Base-by-base conservation (phyloP, 2,113 vertebrate species). In the Oriolus oriolus region DNA sequence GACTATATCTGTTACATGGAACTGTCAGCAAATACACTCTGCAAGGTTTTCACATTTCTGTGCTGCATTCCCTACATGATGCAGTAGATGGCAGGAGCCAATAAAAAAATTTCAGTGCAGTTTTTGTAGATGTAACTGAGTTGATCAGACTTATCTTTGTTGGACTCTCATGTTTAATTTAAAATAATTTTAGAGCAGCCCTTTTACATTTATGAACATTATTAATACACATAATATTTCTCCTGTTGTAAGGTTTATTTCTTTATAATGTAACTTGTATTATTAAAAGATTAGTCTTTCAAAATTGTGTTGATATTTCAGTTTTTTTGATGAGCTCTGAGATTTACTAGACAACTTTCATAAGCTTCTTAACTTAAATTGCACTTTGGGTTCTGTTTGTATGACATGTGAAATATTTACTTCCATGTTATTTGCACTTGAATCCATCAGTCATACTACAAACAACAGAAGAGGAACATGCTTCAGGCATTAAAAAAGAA, bases 21-120 rank as follows among this genome's bases (percentile, higher is more conserved):
- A 35, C 10, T n/a, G 18, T 31, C 60, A 68, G 69, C 39, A 87
- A 84, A 70, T 8, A 57, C 11, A 7, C 22, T 60, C 73, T 0
- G 3, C 10, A 4, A 9, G 37, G 19, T 65, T 90, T 57, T 41
- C 47, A 41, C 37, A 10, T 63, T 73, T 65, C 54, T 27, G 0
- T 31, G 45, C 37, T 93, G 96, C 74, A 76, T 94, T 96, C 60
- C 83, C 66, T 39, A 24, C 17, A 20, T 5, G 24, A 39, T 28
- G 45, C 96, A 90, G 93, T 84, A 97, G 97, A 90, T 97, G 97
- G 97, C 93, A 93, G 92, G 33, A 94, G 63, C 41, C 86, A 93
- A 94, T 91, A 11, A 91, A 94, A 80, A 85, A 76, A 79, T 12
- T 76, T 50, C 45, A 61, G 26, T n/a, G 26, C 31, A 21, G 11